Evolutionary conservation across 2,888 invertebrate genomes (phyloP).

Genomic region (Stegophylla sp.): DNA sequence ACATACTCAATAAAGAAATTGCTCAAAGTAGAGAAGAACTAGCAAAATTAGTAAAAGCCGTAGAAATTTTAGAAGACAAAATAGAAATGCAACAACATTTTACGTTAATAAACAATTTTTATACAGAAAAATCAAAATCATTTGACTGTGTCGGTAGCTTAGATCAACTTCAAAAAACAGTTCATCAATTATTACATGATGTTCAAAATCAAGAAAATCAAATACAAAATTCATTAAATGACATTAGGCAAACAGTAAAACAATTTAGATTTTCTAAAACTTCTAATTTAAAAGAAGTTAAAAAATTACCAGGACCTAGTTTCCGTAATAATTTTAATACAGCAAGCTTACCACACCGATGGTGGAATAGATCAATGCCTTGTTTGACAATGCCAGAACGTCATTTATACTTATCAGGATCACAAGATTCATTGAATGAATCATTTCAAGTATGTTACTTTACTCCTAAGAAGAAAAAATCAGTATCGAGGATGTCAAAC

Average conservation of each 20-base stretch:
- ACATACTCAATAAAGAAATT: conserved; percentile 28
- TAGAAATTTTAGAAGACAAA: conserved; percentile 66
- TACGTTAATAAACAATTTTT: conserved; percentile 63
- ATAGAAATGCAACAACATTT: conserved; percentile 65
- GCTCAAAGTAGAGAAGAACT: conserved; percentile 60
- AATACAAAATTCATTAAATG: conserved; percentile 37
- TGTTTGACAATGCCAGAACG: conserved; percentile 31
- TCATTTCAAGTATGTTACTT: conserved; percentile 46
- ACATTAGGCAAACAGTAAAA: conserved; percentile 30
- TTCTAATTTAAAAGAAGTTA: neutral
- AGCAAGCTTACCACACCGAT: conserved; percentile 46
- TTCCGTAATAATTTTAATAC: conserved; percentile 47
- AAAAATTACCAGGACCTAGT: conserved; percentile 40
- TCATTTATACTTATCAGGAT: conserved; percentile 13
- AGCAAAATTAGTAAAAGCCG: conserved; percentile 65
- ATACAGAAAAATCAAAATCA: neutral
- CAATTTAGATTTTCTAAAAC: conserved; percentile 21
- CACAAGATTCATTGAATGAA: conserved; percentile 42
- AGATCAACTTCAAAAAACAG: conserved; percentile 22
- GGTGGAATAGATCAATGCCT: conserved; percentile 57
- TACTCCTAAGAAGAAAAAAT: conserved; percentile 41
- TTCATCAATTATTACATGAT: conserved; percentile 36
- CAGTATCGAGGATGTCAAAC: conserved; percentile 26
- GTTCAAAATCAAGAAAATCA: conserved; percentile 44
- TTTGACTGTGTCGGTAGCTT: neutral